Conservation (phyloP, 2,797 vertebrate species). For the Nasua narica region DNA sequence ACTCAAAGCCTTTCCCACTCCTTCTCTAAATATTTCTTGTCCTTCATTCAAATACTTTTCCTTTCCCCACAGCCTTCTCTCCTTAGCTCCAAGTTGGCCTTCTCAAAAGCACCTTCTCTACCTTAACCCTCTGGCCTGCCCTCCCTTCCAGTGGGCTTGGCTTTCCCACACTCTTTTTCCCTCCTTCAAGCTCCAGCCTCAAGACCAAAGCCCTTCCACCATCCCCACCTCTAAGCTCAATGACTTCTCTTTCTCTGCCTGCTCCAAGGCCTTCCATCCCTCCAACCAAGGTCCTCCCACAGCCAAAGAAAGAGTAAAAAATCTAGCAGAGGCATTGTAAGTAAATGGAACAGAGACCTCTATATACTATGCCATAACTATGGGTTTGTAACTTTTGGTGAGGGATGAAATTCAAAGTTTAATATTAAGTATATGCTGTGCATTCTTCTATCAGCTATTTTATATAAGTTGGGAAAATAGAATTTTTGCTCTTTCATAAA, state of each 20-base stretch:
- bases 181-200: background rate
- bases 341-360: background rate
- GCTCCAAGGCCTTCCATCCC: background rate
- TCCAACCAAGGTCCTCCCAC: background rate
- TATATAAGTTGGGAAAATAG: background rate
- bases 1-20: background rate
- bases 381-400: background rate
- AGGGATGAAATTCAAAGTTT: background rate
- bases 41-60: background rate
- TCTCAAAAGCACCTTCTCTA: background rate
- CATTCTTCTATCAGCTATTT: background rate
- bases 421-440: background rate
- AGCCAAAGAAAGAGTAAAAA: background rate
- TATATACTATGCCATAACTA: background rate
- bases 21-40: background rate
- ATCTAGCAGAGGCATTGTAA: background rate
- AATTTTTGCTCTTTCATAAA: background rate
- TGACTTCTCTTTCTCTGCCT: background rate
- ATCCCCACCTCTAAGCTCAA: background rate
- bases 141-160: background rate
- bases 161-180: background rate
- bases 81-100: background rate
- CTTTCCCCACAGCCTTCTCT: background rate
- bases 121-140: background rate
- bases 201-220: background rate